phyloP scores from a whole-genome alignment of 1,140 invertebrate genomes.

The Chrysomallon squamiferum region DNA sequence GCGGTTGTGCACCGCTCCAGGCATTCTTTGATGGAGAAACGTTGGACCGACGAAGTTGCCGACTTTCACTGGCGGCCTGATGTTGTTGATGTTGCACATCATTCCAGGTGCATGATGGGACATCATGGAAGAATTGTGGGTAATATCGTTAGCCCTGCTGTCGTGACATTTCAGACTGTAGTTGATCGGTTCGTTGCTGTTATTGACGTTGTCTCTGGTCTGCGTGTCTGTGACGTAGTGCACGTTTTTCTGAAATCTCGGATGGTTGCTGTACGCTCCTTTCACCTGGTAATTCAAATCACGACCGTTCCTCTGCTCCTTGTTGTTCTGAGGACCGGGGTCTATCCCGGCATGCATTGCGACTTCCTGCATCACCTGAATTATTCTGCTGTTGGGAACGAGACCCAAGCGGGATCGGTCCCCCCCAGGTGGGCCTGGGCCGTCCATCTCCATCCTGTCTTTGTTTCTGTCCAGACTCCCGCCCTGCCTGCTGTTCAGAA shows the following conservation, averaged over 20 bases:
- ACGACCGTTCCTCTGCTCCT: neutral
- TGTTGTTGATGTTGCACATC: too few relatives aligned
- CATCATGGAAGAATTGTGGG: neutral
- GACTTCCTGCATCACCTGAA: constrained; percentile 62
- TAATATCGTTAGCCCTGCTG: neutral
- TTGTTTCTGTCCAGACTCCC: constrained; percentile 48
- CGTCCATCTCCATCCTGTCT: constrained; percentile 11
- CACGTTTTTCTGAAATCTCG: neutral
- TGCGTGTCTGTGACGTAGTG: neutral
- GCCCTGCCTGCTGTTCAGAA: constrained; percentile 36
- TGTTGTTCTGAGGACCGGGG: constrained; percentile 8
- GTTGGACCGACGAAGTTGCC: constrained; percentile 14
- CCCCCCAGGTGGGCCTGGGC: constrained; percentile 10
- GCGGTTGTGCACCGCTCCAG: constrained; percentile 13
- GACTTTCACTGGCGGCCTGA: constrained; percentile 8
- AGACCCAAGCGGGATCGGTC: constrained; percentile 20
- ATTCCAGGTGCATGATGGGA: too few relatives aligned
- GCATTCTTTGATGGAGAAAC: constrained; percentile 5
- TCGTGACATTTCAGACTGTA: constrained; percentile 55
- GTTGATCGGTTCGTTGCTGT: constrained; percentile 47
- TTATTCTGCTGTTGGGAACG: constrained; percentile 46
- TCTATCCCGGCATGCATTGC: constrained; percentile 53
- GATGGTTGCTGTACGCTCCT: neutral
- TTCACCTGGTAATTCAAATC: neutral
- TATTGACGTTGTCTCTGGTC: neutral